A percentile compares a stretch with the other conserved stretches of the same genome.
phyloP scores from a whole-genome alignment of 2,797 vertebrate genomes.

The Triplophysa bombifrons region DNA sequence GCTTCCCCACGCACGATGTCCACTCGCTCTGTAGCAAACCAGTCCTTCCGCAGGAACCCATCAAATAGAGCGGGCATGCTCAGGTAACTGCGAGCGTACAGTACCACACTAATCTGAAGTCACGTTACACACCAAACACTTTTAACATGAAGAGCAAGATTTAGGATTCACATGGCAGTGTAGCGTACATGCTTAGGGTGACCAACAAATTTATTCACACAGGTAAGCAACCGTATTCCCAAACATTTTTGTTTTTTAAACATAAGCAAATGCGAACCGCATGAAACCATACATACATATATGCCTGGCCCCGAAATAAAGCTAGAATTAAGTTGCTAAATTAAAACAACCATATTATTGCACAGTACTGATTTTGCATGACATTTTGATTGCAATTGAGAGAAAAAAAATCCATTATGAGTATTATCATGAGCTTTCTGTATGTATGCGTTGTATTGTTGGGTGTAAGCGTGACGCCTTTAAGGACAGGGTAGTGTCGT shows the following conservation, averaged over 20 bases:
- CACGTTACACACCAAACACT: not conserved
- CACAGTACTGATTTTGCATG: not conserved
- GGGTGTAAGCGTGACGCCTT: not conserved
- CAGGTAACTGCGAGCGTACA: conserved; percentile 79
- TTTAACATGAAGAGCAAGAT: too few relatives aligned
- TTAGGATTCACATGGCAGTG: too few relatives aligned
- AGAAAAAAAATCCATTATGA: not conserved
- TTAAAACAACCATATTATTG: not conserved
- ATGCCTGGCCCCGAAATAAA: not conserved
- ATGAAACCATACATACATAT: not conserved
- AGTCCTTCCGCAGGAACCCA: conserved; percentile 94
- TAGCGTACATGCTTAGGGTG: not conserved
- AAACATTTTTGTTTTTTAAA: not conserved
- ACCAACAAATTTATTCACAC: not conserved
- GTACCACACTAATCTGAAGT: not conserved
- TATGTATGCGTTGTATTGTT: not conserved
- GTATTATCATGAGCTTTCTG: not conserved
- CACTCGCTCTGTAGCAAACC: conserved; percentile 91
- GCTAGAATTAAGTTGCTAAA: not conserved
- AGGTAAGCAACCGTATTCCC: too few relatives aligned
- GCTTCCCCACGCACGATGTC: conserved; percentile 93
- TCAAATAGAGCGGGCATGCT: conserved; percentile 91
- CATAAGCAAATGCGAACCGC: not conserved
- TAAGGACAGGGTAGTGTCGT: conserved; percentile 49
- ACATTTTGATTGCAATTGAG: not conserved